Base-by-base conservation (phyloP, 2,113 vertebrate genomes). In the Brachionichthys hirsutus region DNA sequence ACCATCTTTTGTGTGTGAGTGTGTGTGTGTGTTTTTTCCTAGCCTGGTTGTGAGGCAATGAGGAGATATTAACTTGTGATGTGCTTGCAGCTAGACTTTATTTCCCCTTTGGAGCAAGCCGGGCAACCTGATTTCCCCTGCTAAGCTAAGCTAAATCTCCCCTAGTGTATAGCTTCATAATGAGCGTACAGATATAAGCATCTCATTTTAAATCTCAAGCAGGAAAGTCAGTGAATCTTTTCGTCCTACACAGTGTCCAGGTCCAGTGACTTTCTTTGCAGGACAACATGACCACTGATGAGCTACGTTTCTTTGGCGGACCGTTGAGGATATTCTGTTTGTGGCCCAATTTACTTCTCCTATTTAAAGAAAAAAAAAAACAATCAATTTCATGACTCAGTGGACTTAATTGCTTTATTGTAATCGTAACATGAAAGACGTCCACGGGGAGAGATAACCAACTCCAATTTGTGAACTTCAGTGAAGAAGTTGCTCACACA, bases 341-440 rank as follows among this genome's bases (percentile, higher is more conserved):
- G 45, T 57, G 68, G 45, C 42, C 40, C 34, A 55, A 69, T 76
- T 73, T 75, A 52, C 35, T 71, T 54, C 30, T 42, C 18, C 55
- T 40, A 54, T 76, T 77, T 9, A n/a, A n/a, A n/a, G n/a, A n/a
- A n/a, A n/a, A n/a, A n/a, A n/a, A 49, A 80, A 84, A 84, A 76
- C 79, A 79, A 75, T 82, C 77, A 55, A 84, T 87, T 89, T 85
- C 80, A 87, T 87, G 85, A 85, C 35, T 89, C 80, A 70, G 54
- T 77, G 70, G 67, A 77, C 57, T 78, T 84, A 86, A 88, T 79
- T 80, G 70, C 65, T 60, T 72, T 73, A 86, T 77, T 80, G 60
- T 84, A 81, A 84, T 78, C 81, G 77, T 73, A 77, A 83, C 77
- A 77, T 52, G 44, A 83, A 70, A 82, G 52, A 77, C 68, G 83